Conservation (phyloP, 2,888 invertebrate species). For the Eupithecia centaureata region DNA sequence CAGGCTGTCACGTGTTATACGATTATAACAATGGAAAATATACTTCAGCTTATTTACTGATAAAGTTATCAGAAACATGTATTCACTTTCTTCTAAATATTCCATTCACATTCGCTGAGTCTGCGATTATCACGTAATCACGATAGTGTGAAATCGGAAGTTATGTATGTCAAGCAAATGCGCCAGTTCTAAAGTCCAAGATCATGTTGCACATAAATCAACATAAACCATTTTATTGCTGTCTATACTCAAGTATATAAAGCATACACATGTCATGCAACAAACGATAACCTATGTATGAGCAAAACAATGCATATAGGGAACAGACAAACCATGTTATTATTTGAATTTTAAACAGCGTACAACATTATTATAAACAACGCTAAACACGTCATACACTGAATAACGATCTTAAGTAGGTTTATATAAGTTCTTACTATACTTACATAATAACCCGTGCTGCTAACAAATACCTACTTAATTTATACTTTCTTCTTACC, state of each 20-base stretch:
- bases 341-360: background rate
- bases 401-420: no score
- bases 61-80: background rate
- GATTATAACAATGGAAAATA: conserved; percentile 7
- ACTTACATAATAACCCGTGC: no score
- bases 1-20: background rate
- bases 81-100: conserved; percentile 7
- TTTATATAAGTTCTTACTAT: no score
- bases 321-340: background rate
- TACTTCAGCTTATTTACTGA: background rate
- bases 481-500: no score
- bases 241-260: background rate
- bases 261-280: no score
- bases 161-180: conserved; percentile 12
- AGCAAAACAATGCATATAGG: background rate
- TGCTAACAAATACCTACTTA: no score
- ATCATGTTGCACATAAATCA: conserved; percentile 8
- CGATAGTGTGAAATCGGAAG: conserved; percentile 19
- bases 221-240: background rate
- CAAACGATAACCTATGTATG: no score
- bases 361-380: no score
- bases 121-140: background rate
- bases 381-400: no score
- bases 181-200: conserved; percentile 26
- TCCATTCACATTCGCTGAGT: background rate